Evolutionary conservation across 2,888 invertebrate species (phyloP), one percentile per base, ranked within the genome.

Genomic region (Caradrina clavipalpis): DNA sequence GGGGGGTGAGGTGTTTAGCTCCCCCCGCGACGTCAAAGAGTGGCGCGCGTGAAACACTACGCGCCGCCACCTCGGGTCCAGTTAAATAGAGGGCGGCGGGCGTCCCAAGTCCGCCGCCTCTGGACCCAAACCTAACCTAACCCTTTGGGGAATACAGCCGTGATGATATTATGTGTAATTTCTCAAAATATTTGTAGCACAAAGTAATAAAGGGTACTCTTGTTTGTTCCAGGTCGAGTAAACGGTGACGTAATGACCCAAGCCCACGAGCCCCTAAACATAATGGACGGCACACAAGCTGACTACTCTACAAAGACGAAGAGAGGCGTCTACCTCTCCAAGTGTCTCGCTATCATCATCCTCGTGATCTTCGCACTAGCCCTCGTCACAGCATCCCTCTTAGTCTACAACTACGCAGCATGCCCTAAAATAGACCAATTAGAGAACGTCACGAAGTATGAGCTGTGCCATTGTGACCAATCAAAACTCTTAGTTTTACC

Each of bases 341-440:
- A 97, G 81, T 96, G 97, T 73, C 96, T 97, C 17, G 96, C 97
- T 7, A 92, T 97, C 58, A 93, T 98, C 21, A 91, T 98, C 56
- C 95, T 96, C 6, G 92, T 97, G 51, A 96, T 97, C 75, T 97
- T 98, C 88, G 88, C 97, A 1, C 94, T 97, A 78, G 97, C 97
- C 11, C 89, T 98, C 59, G 95, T 98, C 35, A 97, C 97, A 54
- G 98, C 98, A 2, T 97, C 98, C 10, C 96, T 98, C 45, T 92
- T 98, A 79, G 98, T 98, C 26, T 98, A 98, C 90, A 97, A 98
- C 91, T 97, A 98, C 84, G 97, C 97, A 19, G 97, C 97, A 0
- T 97, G 97, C 81, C 96, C 97, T 2, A 93, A 96, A 64, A 92
- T 96, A 54, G 95, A 96, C 79, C 90, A 94, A 72, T 85, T 94